phyloP scores from a whole-genome alignment of 2,797 vertebrate genomes.

The Chelmon rostratus region DNA sequence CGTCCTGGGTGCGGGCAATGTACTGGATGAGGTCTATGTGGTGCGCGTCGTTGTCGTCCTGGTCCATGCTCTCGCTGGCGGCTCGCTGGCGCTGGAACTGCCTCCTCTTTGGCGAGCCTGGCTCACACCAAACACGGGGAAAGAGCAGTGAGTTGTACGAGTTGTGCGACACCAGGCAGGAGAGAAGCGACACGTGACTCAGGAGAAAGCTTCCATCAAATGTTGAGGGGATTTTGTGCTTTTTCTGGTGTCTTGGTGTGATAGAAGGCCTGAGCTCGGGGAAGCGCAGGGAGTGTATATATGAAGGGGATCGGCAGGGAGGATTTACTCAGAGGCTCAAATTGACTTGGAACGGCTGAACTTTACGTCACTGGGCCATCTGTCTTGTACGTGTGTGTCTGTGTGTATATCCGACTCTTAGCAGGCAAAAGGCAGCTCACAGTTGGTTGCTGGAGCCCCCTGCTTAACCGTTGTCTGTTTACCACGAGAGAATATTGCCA shows the following conservation, averaged over 20 bases:
- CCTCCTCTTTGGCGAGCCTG: slow-evolving; percentile 96
- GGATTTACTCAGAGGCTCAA: slow-evolving; percentile 68
- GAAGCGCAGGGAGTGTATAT: slow-evolving; percentile 19
- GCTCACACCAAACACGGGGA: slow-evolving; percentile 11
- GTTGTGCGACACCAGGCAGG: slow-evolving; percentile 32
- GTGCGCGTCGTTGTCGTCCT: slow-evolving; percentile 89
- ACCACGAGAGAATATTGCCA: slow-evolving; percentile 24
- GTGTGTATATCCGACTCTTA: slow-evolving; percentile 59
- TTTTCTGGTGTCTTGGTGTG: slow-evolving; percentile 22
- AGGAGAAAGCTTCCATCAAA: slow-evolving; percentile 41
- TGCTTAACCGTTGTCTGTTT: slow-evolving; percentile 59
- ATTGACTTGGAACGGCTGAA: slow-evolving; percentile 74
- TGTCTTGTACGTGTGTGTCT: slow-evolving; percentile 64
- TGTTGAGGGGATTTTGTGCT: slow-evolving; percentile 45
- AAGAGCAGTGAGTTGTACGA: slow-evolving; percentile 29
- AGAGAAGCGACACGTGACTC: slow-evolving; percentile 49
- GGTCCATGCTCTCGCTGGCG: slow-evolving; percentile 97
- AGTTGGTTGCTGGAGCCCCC: slow-evolving; percentile 70
- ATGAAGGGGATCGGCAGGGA: slow-evolving; percentile 53
- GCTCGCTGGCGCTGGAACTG: slow-evolving; percentile 97
- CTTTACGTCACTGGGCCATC: slow-evolving; percentile 84
- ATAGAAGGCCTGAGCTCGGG: slow-evolving; percentile 14
- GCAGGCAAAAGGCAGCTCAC: slow-evolving; percentile 65
- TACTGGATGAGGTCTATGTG: slow-evolving; percentile 95
- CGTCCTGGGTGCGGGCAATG: slow-evolving; percentile 90